A percentile compares a stretch with the other conserved stretches of the same genome.
These are phyloP conservation scores for Xenentodon cancila DNA, from an alignment of 2,797 vertebrate genomes.

Conservation along the genomic window DNA sequence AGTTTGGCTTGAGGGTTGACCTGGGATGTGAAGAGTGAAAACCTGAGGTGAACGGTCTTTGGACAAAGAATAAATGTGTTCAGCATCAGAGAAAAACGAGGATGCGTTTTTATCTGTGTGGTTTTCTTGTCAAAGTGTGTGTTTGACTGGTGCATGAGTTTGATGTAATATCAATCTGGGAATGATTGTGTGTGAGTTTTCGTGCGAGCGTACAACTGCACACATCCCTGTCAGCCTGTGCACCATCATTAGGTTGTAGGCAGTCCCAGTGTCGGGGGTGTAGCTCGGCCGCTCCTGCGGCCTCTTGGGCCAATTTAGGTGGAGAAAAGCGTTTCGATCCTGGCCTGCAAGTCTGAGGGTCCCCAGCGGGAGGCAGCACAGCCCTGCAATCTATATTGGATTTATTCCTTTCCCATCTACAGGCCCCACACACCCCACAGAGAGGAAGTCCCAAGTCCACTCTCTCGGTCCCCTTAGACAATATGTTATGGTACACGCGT, in stretches of 20 bases:
- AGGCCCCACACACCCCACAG: constrained; percentile 78
- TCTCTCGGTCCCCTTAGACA: constrained; percentile 71
- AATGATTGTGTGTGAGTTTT: constrained; percentile 41
- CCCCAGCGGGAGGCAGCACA: constrained; percentile 79
- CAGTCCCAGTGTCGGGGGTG: constrained; percentile 67
- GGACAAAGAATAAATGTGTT: constrained; percentile 65
- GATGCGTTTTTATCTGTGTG: constrained; percentile 62
- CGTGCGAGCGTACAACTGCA: constrained; percentile 18
- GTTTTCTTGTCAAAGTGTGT: constrained; percentile 61
- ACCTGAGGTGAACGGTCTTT: constrained; percentile 68
- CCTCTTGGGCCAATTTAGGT: constrained; percentile 79
- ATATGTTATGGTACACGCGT: constrained; percentile 76
- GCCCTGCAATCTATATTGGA: constrained; percentile 88
- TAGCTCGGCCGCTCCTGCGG: constrained; percentile 59
- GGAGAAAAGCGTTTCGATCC: constrained; percentile 82
- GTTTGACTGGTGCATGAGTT: constrained; percentile 44
- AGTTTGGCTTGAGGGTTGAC: constrained; percentile 57
- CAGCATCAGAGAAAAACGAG: constrained; percentile 33
- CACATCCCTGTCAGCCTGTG: constrained; percentile 27
- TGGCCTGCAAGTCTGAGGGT: constrained; percentile 79
- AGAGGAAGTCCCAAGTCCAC: constrained; percentile 79
- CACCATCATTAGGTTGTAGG: constrained; percentile 79
- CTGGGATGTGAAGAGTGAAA: constrained; percentile 59
- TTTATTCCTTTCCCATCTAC: constrained; percentile 84
- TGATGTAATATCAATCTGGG: constrained; percentile 56